Conservation (phyloP, 2,888 invertebrate genomes). For the Limnephilus rhombicus region DNA sequence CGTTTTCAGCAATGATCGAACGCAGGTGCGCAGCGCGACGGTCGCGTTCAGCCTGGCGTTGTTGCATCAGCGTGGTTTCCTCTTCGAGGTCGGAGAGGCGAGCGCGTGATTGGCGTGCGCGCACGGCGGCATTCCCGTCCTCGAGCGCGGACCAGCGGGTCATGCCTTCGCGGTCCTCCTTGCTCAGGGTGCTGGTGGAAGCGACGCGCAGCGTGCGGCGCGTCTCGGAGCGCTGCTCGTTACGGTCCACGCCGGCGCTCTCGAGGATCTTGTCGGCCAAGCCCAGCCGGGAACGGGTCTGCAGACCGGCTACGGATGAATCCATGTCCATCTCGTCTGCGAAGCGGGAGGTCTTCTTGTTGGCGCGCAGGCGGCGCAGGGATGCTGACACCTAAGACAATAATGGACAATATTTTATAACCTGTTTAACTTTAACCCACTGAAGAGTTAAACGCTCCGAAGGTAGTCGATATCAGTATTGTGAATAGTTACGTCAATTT, state of each 20-base stretch:
- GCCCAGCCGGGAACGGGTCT: slow-evolving; percentile 77
- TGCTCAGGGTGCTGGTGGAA: slow-evolving; percentile 66
- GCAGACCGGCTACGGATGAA: slow-evolving; percentile 78
- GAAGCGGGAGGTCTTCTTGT: slow-evolving; percentile 79
- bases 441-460: too few relatives aligned
- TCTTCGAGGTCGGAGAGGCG: slow-evolving; percentile 85
- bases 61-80: slow-evolving; percentile 85
- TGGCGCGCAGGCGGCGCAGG: slow-evolving; percentile 79
- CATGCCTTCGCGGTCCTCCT: slow-evolving; percentile 73
- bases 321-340: slow-evolving; percentile 82
- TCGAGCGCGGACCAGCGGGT: slow-evolving; percentile 83
- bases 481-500: too few relatives aligned
- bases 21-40: slow-evolving; percentile 84
- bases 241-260: slow-evolving; percentile 74
- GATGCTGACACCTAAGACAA: slow-evolving; percentile 78
- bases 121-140: slow-evolving; percentile 78
- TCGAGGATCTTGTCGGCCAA: slow-evolving; percentile 83
- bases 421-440: background rate
- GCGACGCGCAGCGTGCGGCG: slow-evolving; percentile 56
- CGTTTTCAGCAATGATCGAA: slow-evolving; percentile 82
- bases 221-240: slow-evolving; percentile 40
- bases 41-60: slow-evolving; percentile 84
- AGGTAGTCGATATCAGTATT: too few relatives aligned
- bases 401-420: background rate
- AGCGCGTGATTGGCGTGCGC: slow-evolving; percentile 83